Percentiles rank a stretch among this genome's conserved stretches.
Conservation (phyloP, 1,140 invertebrate species). For the Metaphire vulgaris region DNA sequence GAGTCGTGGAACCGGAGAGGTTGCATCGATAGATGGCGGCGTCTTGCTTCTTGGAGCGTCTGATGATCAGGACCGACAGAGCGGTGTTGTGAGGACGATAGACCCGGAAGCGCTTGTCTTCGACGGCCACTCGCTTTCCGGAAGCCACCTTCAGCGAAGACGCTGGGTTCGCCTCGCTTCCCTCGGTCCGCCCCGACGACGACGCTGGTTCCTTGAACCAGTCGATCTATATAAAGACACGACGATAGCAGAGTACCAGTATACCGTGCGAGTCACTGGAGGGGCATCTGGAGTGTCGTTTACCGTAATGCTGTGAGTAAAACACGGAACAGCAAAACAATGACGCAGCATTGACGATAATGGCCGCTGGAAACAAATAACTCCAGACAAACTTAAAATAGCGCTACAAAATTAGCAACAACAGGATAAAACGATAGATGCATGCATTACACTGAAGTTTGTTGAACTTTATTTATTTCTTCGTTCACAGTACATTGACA, state of each 20-base stretch:
- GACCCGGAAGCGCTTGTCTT: constrained; percentile 26
- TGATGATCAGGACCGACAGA: constrained; percentile 30
- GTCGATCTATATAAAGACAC: constrained; percentile 21
- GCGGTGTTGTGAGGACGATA: constrained; percentile 30
- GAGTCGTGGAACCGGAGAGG: constrained; percentile 26
- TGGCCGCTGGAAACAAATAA: background rate
- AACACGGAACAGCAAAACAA: no score
- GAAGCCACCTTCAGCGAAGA: constrained; percentile 16
- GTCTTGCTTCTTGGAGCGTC: constrained; percentile 27
- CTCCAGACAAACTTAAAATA: no score
- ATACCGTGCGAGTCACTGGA: no score
- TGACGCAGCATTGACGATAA: background rate
- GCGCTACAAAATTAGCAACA: no score
- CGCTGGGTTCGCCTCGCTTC: background rate
- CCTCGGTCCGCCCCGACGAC: no score
- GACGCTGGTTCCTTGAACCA: constrained; percentile 17
- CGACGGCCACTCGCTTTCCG: constrained; percentile 23
- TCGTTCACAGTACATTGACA: no score
- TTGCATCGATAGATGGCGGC: constrained; percentile 29
- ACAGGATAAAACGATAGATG: no score
- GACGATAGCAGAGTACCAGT: no score
- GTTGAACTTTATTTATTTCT: no score
- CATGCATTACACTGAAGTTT: no score
- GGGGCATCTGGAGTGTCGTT: no score
- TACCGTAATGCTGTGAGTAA: no score